These are phyloP conservation scores for Bombus impatiens DNA, from an alignment of 1,140 invertebrate genomes.

Conservation along the genomic window DNA sequence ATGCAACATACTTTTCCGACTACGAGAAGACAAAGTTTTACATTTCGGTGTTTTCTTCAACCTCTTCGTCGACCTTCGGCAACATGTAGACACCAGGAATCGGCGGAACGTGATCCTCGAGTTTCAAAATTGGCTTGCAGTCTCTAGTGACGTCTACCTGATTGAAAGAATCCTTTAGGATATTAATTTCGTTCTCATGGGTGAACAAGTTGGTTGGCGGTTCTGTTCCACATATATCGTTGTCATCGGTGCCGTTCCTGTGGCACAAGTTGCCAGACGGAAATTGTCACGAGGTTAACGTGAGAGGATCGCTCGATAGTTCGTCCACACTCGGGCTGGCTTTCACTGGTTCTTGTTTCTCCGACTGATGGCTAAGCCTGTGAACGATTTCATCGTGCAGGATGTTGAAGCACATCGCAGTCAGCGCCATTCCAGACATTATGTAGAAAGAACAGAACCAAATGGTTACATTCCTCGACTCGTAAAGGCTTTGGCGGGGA, in stretches of 20 bases:
- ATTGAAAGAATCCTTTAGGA: slow-evolving; percentile 80
- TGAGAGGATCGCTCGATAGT: slow-evolving; percentile 83
- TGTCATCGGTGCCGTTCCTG: slow-evolving; percentile 86
- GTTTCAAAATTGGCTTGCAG: slow-evolving; percentile 79
- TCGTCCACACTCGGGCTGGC: slow-evolving; percentile 83
- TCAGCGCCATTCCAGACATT: slow-evolving; percentile 96
- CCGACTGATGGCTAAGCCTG: slow-evolving; percentile 86
- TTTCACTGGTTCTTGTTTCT: slow-evolving; percentile 81
- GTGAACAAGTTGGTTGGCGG: slow-evolving; percentile 84
- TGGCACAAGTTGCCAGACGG: slow-evolving; percentile 84
- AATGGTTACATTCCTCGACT: slow-evolving; percentile 86
- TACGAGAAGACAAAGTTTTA: slow-evolving; percentile 71
- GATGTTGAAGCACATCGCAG: slow-evolving; percentile 99
- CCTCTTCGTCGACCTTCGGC: slow-evolving; percentile 85
- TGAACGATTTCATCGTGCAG: slow-evolving; percentile 96
- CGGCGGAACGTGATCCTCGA: slow-evolving; percentile 76
- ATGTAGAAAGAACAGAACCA: slow-evolving; percentile 98
- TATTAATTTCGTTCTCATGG: slow-evolving; percentile 81
- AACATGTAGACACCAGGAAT: slow-evolving; percentile 85
- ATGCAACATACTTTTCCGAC: neutral
- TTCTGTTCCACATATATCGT: slow-evolving; percentile 83
- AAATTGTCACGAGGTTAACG: slow-evolving; percentile 87
- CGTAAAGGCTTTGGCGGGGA: slow-evolving; percentile 83
- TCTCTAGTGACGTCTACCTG: slow-evolving; percentile 80
- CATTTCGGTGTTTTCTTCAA: slow-evolving; percentile 85